These are phyloP conservation scores for Formica exsecta DNA, from an alignment of 1,140 invertebrate species.

Conservation along the genomic window DNA sequence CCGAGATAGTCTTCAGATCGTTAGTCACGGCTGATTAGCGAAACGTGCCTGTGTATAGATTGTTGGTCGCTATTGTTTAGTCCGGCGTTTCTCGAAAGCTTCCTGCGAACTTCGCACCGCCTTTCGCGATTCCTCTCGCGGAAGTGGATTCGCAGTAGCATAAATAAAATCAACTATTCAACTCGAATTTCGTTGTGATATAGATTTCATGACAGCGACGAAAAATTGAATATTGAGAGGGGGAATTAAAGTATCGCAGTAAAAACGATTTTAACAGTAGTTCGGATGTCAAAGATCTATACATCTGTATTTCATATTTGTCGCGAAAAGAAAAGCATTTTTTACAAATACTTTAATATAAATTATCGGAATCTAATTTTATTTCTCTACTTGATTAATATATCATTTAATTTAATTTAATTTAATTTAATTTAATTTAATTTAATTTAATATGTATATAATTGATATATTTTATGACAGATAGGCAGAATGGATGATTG, in stretches of 20 bases:
- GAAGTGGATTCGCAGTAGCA: not conserved
- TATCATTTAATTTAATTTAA: not conserved
- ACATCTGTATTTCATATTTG: no score
- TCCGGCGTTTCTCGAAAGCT: slow-evolving; percentile 34
- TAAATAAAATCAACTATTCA: not conserved
- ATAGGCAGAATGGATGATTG: not conserved
- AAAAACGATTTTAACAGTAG: not conserved
- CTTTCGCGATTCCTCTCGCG: not conserved
- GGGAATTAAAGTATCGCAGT: not conserved
- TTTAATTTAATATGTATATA: not conserved
- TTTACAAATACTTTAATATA: not conserved
- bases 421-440: not conserved
- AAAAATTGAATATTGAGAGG: not conserved
- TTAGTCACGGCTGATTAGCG: slow-evolving; percentile 73
- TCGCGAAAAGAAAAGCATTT: not conserved
- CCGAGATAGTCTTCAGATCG: slow-evolving; percentile 64
- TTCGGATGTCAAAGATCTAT: no score
- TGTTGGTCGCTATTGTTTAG: slow-evolving; percentile 60
- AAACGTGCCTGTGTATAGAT: slow-evolving; percentile 78
- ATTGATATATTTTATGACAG: not conserved
- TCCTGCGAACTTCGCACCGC: not conserved
- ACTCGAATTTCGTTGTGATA: not conserved
- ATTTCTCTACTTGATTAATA: not conserved
- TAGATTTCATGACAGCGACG: not conserved
- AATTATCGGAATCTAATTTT: not conserved